Evolutionary conservation across 2,888 invertebrate species (phyloP), one percentile per base, ranked within the genome.

Genomic region (Conchocele bisecta): DNA sequence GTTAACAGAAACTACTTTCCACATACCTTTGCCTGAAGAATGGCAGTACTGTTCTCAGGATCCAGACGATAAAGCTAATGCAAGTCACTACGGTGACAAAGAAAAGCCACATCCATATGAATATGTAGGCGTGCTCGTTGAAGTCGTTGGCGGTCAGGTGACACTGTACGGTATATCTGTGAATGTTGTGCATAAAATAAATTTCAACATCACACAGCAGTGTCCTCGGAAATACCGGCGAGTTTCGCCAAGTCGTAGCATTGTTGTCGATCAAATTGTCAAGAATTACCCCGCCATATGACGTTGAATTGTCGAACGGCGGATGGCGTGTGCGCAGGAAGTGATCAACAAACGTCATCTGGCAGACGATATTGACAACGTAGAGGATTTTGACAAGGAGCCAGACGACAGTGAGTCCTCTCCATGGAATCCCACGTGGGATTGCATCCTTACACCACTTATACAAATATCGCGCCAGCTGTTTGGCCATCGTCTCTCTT

Each of bases 71-170:
- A 17, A 64, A 37, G 41, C 78, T 78, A 13, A 63, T 20, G 13
- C 56, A 50, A 13, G 72, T 75, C 15, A 75, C 65, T 13, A 70
- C 26, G 37, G 72, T 37, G 39, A 78, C 72, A 5, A 71, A 35
- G 6, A 75, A 29, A 4, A 78, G 53, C 78, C 78, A 78, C 20
- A 78, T 58, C 78, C 78, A 78, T 5, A 78, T 20, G 28, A 78
- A 66, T 56, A 66, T 59, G 41, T 61, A 75, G 4, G 51, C 56
- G 28, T 31, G 41, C 51, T 78, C 75, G 22, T 61, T 66, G 39
- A 67, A 72, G 33, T 41, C 39, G 33, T 75, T 75, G 17, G 44
- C 44, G 0, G 68, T 54, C 15, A 78, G 48, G 7, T 63, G 26
- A 53, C 78, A 78, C 31, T 69, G 66, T 2, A 75, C 15, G 1